Evolutionary conservation across 64 coral and sea anemone species (phyloP).

Genomic region (Pocillopora verrucosa): DNA sequence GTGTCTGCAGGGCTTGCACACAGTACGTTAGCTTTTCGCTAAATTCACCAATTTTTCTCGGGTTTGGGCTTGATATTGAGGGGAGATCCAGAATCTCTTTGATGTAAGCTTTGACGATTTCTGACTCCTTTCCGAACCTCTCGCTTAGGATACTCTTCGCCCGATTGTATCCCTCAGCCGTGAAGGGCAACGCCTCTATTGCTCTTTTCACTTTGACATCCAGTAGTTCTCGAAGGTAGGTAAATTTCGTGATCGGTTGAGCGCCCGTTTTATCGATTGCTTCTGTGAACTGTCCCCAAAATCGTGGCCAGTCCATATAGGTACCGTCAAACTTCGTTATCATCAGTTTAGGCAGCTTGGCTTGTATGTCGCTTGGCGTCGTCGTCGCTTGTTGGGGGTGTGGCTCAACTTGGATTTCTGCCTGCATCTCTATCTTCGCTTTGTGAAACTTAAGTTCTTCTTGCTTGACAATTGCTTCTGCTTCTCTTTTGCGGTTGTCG

Average conservation of each 20-base stretch:
- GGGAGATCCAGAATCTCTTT: conserved; percentile 65
- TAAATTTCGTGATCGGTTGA: too few species aligned
- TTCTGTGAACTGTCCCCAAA: too few species aligned
- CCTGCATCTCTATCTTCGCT: background rate
- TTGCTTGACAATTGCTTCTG: background rate
- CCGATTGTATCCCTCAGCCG: conserved; percentile 46
- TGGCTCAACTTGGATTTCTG: background rate
- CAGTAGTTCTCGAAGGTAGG: too few species aligned
- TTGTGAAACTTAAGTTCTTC: background rate
- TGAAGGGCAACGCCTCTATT: conserved; percentile 60
- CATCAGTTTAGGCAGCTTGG: too few species aligned
- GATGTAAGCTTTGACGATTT: too few species aligned
- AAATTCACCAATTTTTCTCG: conserved; percentile 48
- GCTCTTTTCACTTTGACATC: conserved; percentile 30
- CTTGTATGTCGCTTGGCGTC: background rate
- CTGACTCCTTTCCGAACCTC: conserved; percentile 16
- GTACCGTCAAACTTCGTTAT: too few species aligned
- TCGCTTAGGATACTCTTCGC: conserved; percentile 29
- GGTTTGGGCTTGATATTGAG: background rate
- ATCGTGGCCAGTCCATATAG: too few species aligned
- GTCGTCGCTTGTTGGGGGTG: background rate
- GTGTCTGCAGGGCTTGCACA: too few species aligned
- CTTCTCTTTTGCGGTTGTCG: background rate
- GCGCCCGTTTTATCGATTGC: too few species aligned
- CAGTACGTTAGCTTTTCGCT: too few species aligned